Conservation (phyloP, 1,140 invertebrate species). For the Aphaenogaster ashmeadi region DNA sequence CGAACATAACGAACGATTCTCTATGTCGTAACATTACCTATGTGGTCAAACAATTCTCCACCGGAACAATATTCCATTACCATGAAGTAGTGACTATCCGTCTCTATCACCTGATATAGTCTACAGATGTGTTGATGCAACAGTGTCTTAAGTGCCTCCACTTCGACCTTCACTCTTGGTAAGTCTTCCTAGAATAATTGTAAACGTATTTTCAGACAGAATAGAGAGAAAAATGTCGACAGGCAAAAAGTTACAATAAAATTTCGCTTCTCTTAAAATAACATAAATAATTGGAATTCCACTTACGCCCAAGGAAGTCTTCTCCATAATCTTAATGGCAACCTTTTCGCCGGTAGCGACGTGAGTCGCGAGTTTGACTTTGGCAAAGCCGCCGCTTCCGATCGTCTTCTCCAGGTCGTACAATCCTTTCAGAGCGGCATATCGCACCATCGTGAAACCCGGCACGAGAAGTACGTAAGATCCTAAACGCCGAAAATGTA, state of each 20-base stretch:
- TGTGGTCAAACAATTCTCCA: constrained; percentile 95
- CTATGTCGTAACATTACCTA: constrained; percentile 86
- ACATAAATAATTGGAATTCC: constrained; percentile 40
- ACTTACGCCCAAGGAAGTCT: constrained; percentile 91
- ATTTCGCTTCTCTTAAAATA: not conserved
- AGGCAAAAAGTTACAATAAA: not conserved
- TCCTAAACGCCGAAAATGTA: not conserved
- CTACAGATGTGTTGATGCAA: constrained; percentile 95
- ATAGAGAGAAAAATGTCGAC: not conserved
- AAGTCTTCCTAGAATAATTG: constrained; percentile 90
- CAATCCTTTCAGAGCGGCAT: constrained; percentile 88
- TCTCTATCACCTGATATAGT: constrained; percentile 94
- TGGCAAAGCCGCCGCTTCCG: constrained; percentile 93
- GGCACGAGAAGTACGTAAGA: too few species aligned
- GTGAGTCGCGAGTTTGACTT: constrained; percentile 94
- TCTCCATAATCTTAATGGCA: constrained; percentile 96
- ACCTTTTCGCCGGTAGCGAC: constrained; percentile 93
- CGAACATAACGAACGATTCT: constrained; percentile 37
- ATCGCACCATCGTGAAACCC: constrained; percentile 84
- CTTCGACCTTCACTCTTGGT: constrained; percentile 92
- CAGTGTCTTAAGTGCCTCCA: constrained; percentile 93
- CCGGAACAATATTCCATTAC: constrained; percentile 94
- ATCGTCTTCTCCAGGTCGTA: constrained; percentile 93
- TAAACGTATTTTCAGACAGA: not conserved
- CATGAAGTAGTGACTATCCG: constrained; percentile 90